Evolutionary conservation across 1,140 invertebrate species (phyloP), one percentile per base, ranked within the genome.

Genomic region (Eurosta solidaginis): DNA sequence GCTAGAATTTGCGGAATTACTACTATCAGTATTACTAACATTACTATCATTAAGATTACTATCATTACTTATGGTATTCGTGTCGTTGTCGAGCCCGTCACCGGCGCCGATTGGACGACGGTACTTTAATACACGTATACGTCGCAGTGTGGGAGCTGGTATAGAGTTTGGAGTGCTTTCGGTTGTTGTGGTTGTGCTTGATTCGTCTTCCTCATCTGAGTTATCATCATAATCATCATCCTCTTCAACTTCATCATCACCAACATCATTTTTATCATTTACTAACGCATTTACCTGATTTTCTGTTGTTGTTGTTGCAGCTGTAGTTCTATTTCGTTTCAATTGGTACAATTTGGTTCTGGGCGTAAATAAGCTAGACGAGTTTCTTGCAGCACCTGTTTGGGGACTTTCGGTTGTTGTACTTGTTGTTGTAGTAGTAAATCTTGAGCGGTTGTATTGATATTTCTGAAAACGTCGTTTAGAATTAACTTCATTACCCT

Each of bases 381-480:
- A 20, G 2, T 54, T 47, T 42, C 22, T 74, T 27, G 73, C 29
- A 5, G 78, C 12, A 52, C n/a, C n/a, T n/a, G 80, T 36, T 81
- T 75, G 14, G 68, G 80, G 20, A 80, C 79, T 4, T 29, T 81
- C 1, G 52, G 77, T 33, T 77, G 68, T 49, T 45, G 79, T 77
- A 73, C 22, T 78, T 52, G 76, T 82, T 77, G 78, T 79, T 52
- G 74, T 78, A 50, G 79, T 81, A 78, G 68, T 76, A 79, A 78
- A 77, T 79, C 82, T 81, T 79, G 81, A 81, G 81, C 82, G 84
- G 82, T 79, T 87, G 82, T 84, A 83, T 80, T 87, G 85, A 85
- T 80, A 85, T 82, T 86, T 87, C 85, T 87, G 85, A 87, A 87
- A 87, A 83, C 85, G 85, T 84, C 85, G 85, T 84, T 84, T 87